Conservation (phyloP, 1,140 invertebrate species). For the Rhyacophila brunnea region DNA sequence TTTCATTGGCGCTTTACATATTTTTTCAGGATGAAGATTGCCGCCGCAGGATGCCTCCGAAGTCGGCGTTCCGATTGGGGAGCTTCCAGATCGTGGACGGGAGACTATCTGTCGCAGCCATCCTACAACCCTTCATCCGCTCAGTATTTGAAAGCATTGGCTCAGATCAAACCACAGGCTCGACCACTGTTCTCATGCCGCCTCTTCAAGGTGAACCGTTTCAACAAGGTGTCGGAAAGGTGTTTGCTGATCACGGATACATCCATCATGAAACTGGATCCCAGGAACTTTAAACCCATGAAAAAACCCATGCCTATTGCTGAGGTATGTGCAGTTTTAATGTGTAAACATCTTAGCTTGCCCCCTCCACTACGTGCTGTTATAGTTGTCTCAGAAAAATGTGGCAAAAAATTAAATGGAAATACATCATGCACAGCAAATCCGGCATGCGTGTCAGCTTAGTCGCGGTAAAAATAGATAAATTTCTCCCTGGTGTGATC, state of each 20-base stretch:
- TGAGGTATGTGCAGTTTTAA: slow-evolving; percentile 71
- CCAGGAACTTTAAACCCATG: slow-evolving; percentile 84
- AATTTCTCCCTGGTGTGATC: no score
- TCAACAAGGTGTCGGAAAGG: slow-evolving; percentile 87
- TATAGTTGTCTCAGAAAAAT: no score
- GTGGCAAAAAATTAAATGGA: no score
- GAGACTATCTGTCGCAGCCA: slow-evolving; percentile 82
- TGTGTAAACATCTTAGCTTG: no score
- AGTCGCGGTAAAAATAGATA: no score
- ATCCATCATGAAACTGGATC: slow-evolving; percentile 86
- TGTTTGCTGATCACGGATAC: slow-evolving; percentile 86
- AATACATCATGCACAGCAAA: no score
- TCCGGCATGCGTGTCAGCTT: no score
- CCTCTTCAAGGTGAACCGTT: slow-evolving; percentile 65
- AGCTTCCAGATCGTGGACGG: slow-evolving; percentile 80
- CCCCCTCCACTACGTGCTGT: no score
- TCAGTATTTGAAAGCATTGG: slow-evolving; percentile 65
- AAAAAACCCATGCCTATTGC: slow-evolving; percentile 78
- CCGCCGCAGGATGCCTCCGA: slow-evolving; percentile 74
- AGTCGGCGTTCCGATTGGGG: slow-evolving; percentile 81
- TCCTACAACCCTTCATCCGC: slow-evolving; percentile 75
- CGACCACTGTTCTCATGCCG: slow-evolving; percentile 59
- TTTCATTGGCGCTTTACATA: no score
- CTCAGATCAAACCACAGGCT: slow-evolving; percentile 20
- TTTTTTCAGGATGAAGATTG: slow-evolving; percentile 61